These are phyloP conservation scores for Myotis daubentonii DNA, from an alignment of 2,797 vertebrate genomes.

Conservation along the genomic window DNA sequence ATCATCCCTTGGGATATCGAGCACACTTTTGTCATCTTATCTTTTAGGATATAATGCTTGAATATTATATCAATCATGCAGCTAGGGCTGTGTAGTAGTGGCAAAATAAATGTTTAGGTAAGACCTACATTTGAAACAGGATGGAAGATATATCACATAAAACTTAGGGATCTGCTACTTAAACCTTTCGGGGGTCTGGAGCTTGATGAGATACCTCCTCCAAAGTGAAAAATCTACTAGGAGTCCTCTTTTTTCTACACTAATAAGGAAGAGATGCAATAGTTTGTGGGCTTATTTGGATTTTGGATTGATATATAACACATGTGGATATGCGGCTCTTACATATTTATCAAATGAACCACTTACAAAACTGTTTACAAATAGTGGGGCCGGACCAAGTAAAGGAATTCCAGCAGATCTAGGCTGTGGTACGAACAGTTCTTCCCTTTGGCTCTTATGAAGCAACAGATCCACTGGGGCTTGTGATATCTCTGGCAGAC, in stretches of 20 bases:
- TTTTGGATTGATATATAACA: conserved; percentile 53
- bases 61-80: background rate
- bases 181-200: background rate
- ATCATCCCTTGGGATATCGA: background rate
- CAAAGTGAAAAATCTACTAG: background rate
- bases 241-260: background rate
- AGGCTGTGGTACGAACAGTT: background rate
- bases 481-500: conserved; percentile 21
- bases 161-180: background rate
- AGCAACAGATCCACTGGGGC: background rate
- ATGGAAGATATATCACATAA: background rate
- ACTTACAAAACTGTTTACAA: conserved; percentile 57
- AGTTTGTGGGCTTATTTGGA: background rate
- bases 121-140: conserved; percentile 36
- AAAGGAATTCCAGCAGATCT: conserved; percentile 22
- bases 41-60: background rate
- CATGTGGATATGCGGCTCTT: background rate
- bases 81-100: background rate
- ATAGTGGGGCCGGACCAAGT: conserved; percentile 7
- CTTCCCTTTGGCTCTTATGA: background rate
- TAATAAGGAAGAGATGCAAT: conserved; percentile 4
- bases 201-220: background rate
- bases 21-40: background rate
- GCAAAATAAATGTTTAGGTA: background rate
- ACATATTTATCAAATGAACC: conserved; percentile 41